These are phyloP conservation scores for Antidorcas marsupialis DNA, from an alignment of 2,113 vertebrate genomes.

Conservation along the genomic window DNA sequence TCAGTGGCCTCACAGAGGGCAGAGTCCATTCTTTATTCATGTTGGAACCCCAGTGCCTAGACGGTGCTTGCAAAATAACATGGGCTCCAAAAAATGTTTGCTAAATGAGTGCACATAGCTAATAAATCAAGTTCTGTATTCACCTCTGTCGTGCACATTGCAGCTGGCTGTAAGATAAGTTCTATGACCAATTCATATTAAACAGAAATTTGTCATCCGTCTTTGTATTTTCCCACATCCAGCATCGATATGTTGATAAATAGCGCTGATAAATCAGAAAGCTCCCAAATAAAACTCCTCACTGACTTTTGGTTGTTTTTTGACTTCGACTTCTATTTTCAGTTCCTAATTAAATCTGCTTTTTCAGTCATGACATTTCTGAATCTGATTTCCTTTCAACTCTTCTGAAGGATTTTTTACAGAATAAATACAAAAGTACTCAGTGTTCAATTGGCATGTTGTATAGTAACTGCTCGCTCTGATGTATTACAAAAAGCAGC, in stretches of 20 bases:
- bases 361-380: conserved; percentile 56
- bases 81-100: background rate
- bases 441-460: conserved; percentile 29
- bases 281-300: background rate
- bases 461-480: conserved; percentile 9
- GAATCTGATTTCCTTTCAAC: conserved; percentile 40
- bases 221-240: background rate
- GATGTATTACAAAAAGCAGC: background rate
- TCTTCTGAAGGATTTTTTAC: conserved; percentile 11
- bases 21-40: background rate
- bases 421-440: conserved; percentile 25
- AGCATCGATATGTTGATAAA: background rate
- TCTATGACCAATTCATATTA: background rate
- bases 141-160: background rate
- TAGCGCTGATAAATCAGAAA: conserved; percentile 1
- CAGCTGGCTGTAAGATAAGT: background rate
- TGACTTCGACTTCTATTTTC: conserved; percentile 25
- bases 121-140: background rate
- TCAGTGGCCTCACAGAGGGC: background rate
- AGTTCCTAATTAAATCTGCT: conserved; percentile 60
- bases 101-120: background rate
- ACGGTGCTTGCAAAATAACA: background rate
- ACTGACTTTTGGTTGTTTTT: conserved; percentile 39
- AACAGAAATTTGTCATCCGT: background rate
- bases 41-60: background rate